Evolutionary conservation across 2,797 vertebrate species (phyloP).

Genomic region (Phataginus tricuspis): DNA sequence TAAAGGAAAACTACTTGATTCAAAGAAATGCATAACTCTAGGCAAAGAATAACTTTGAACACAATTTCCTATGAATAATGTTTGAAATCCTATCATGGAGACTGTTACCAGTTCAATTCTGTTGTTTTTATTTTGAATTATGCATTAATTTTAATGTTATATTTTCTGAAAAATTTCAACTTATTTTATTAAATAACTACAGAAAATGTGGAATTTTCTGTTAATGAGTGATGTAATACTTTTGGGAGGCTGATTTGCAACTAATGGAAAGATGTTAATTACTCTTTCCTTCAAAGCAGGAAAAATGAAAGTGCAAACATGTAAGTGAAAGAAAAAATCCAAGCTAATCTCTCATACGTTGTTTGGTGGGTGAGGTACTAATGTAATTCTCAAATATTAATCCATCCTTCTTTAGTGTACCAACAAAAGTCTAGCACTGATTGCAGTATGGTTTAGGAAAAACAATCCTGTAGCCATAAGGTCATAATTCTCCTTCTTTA

Average conservation of each 20-base stretch:
- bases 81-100: neutral
- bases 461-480: neutral
- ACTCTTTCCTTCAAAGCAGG: neutral
- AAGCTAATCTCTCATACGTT: neutral
- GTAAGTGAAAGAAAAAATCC: neutral
- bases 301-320: neutral
- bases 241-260: neutral
- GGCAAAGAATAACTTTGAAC: neutral
- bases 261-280: neutral
- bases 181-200: neutral
- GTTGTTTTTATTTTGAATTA: slow-evolving; percentile 17
- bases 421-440: neutral
- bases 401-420: neutral
- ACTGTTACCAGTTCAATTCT: neutral
- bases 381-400: slow-evolving; percentile 6
- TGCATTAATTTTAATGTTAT: neutral
- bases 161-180: neutral
- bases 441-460: neutral
- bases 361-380: neutral
- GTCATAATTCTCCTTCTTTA: slow-evolving; percentile 28
- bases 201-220: neutral
- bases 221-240: neutral
- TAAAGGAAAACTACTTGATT: neutral
- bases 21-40: neutral
- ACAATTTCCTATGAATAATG: neutral